A percentile compares a stretch with the other conserved stretches of the same genome.
These are phyloP conservation scores for Acrobasis suavella DNA, from an alignment of 2,888 invertebrate species.

Conservation along the genomic window DNA sequence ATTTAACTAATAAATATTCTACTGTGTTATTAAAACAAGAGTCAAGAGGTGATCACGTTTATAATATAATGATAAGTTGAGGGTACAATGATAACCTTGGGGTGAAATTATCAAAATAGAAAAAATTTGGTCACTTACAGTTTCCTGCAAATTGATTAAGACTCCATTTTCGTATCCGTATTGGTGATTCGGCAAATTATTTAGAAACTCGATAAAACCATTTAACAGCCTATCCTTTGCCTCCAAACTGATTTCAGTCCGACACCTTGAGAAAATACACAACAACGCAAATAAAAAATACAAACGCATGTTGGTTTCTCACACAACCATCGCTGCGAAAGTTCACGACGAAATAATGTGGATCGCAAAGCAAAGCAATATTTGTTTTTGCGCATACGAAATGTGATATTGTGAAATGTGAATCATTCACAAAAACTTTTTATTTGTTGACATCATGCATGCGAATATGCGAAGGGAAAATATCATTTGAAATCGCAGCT, in stretches of 20 bases:
- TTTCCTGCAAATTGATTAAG: slow-evolving; percentile 66
- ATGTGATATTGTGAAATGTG: no score
- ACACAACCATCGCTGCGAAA: slow-evolving; percentile 49
- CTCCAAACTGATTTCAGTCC: slow-evolving; percentile 51
- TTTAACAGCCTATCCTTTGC: slow-evolving; percentile 54
- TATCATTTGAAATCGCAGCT: neutral
- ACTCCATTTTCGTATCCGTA: slow-evolving; percentile 72
- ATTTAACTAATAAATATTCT: neutral
- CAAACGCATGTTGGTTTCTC: slow-evolving; percentile 52
- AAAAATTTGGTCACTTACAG: slow-evolving; percentile 59
- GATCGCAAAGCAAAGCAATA: slow-evolving; percentile 28
- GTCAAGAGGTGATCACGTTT: neutral
- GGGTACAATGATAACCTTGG: slow-evolving; percentile 27
- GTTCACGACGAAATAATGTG: slow-evolving; percentile 33
- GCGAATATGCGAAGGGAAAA: no score
- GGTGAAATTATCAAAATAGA: slow-evolving; percentile 20
- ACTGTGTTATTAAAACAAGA: neutral
- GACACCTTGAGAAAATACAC: slow-evolving; percentile 35
- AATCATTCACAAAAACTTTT: neutral
- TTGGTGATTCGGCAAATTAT: slow-evolving; percentile 67
- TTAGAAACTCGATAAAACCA: slow-evolving; percentile 72
- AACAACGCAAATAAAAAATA: slow-evolving; percentile 37
- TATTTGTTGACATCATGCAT: neutral
- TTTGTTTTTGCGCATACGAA: neutral
- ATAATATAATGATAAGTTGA: slow-evolving; percentile 3